Evolutionary conservation across 2,888 invertebrate species (phyloP).

Genomic region (Sesia apiformis): DNA sequence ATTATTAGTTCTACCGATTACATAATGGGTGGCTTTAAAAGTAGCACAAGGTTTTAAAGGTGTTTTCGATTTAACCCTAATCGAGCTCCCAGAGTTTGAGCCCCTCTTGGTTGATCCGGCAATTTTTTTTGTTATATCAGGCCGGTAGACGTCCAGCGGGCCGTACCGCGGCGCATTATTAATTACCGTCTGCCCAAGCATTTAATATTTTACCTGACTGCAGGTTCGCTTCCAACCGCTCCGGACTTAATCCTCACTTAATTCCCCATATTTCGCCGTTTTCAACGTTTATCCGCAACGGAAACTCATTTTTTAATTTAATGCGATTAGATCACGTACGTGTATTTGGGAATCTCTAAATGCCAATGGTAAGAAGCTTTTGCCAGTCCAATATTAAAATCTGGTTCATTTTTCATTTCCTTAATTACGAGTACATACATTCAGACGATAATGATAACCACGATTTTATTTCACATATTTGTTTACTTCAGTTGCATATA

Average conservation of each 20-base stretch:
- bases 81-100: constrained; percentile 37
- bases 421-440: too few species aligned
- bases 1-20: too few species aligned
- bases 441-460: too few species aligned
- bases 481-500: too few species aligned
- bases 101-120: constrained; percentile 45
- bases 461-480: too few species aligned
- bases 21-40: too few species aligned
- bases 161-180: constrained; percentile 55
- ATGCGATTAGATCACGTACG: constrained; percentile 20
- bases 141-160: constrained; percentile 29
- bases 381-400: too few species aligned
- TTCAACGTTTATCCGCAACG: constrained; percentile 40
- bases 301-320: constrained; percentile 38
- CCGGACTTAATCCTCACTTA: constrained; percentile 55
- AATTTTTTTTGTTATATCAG: constrained; percentile 65
- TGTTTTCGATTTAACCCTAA: constrained; percentile 26
- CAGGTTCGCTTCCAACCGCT: constrained; percentile 48
- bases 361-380: not conserved
- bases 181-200: constrained; percentile 58
- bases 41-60: not conserved
- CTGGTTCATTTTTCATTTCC: too few species aligned
- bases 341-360: not conserved
- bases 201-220: constrained; percentile 65
- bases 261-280: constrained; percentile 55